Percentiles rank a stretch among this genome's conserved stretches.
Evolutionary conservation across 2,797 vertebrate species (phyloP).

Genomic region (Coccyzus lansbergi): DNA sequence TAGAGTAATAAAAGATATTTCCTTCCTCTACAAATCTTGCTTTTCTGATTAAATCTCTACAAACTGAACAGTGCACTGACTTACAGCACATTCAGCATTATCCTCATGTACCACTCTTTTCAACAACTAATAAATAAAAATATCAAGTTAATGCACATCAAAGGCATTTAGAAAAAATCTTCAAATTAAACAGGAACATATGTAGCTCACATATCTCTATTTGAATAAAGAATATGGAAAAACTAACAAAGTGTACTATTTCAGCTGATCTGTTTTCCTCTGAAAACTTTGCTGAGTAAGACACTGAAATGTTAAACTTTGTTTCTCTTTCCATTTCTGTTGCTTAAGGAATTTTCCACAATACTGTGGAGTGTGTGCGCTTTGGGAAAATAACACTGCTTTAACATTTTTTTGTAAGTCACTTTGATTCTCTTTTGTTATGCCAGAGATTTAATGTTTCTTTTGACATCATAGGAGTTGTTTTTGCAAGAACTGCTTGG

Average conservation of each 20-base stretch:
- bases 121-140: constrained; percentile 44
- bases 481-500: not conserved
- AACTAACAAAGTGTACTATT: constrained; percentile 61
- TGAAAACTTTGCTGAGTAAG: constrained; percentile 62
- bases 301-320: constrained; percentile 58
- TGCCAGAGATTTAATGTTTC: constrained; percentile 36
- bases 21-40: not conserved
- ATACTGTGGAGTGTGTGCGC: not conserved
- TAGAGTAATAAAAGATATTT: not conserved
- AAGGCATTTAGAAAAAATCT: constrained; percentile 25
- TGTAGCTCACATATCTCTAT: constrained; percentile 61
- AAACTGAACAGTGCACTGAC: not conserved
- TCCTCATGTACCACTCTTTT: not conserved
- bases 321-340: constrained; percentile 64
- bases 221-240: constrained; percentile 69
- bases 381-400: not conserved
- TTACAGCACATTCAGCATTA: not conserved
- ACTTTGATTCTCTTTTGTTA: constrained; percentile 28
- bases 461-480: not conserved
- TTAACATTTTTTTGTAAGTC: not conserved
- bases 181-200: constrained; percentile 57
- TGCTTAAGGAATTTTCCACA: constrained; percentile 57
- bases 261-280: constrained; percentile 51
- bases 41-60: constrained; percentile 15
- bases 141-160: constrained; percentile 29